Evolutionary conservation across 2,113 vertebrate species (phyloP), one percentile per base, ranked within the genome.

Genomic region (Mixornis gularis): DNA sequence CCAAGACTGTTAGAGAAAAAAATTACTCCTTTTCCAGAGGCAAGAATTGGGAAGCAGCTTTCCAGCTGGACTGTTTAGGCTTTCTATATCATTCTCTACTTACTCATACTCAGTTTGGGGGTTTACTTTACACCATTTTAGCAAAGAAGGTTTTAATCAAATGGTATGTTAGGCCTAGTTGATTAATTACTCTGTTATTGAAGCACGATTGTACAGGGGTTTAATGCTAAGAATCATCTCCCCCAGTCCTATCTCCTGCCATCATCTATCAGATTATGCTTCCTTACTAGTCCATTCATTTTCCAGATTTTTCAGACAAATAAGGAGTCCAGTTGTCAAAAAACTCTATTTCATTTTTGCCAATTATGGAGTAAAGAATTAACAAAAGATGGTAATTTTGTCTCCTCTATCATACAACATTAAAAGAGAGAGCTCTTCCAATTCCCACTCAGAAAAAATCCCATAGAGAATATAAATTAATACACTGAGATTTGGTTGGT

Each of bases 61-160:
- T 34, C n/a, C n/a, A 58, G 10, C 38, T 77, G 29, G 32, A 62
- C 52, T 40, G 8, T 30, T 74, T 41, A 56, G n/a, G 4, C 9
- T 79, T 79, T 29, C 26, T 46, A 4, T 43, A 32, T 27, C 6
- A 62, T 89, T 92, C 25, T 55, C 72, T 89, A 48, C 18, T 73
- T 76, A 78, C 59, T 94, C 69, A 94, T 85, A 83, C 38, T 79
- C 87, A 53, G 64, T 68, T 86, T 95, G 71, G 17, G 17, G 12
- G 40, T 69, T 70, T 88, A 24, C 6, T 86, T 92, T 87, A 81
- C 13, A 21, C 9, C 41, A 58, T 95, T 95, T 95, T 62, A 90
- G 41, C 55, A 95, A 95, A 95, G 91, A 91, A 95, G 49, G 73
- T 3, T 89, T 96, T 96, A 96, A 96, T 92, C 93, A 95, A 79